Evolutionary conservation across 2,113 vertebrate species (phyloP).

Genomic region (Corythaixoides concolor): DNA sequence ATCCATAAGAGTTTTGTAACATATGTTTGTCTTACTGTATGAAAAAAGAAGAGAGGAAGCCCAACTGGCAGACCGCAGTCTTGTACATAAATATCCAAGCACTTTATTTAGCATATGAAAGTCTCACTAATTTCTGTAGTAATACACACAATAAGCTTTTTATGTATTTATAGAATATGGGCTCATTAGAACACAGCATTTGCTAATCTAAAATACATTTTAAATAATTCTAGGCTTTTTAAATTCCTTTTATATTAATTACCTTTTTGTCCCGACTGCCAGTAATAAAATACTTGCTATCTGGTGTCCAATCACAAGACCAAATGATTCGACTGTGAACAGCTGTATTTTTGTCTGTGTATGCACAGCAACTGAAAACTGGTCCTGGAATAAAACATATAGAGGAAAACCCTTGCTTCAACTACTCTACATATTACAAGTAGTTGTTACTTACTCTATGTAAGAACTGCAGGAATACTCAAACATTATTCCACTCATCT

Average conservation of each 20-base stretch:
- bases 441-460: neutral
- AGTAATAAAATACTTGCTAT: conserved; percentile 92
- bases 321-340: conserved; percentile 94
- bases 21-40: neutral
- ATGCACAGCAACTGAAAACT: conserved; percentile 81
- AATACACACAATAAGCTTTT: neutral
- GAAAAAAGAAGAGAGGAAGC: neutral
- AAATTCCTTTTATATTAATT: conserved; percentile 27
- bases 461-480: neutral
- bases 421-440: neutral
- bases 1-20: neutral
- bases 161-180: neutral
- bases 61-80: neutral
- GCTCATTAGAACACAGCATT: neutral
- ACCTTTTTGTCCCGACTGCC: conserved; percentile 97
- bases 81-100: neutral
- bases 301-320: conserved; percentile 96
- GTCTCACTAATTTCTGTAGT: neutral
- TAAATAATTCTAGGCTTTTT: neutral
- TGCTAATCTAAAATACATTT: neutral
- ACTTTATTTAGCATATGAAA: neutral
- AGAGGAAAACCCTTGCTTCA: neutral
- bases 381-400: conserved; percentile 73
- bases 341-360: conserved; percentile 86
- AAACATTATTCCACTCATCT: neutral